A percentile compares a stretch with the other conserved stretches of the same genome.
phyloP scores from a whole-genome alignment of 2,888 invertebrate genomes.

The Sympetrum striolatum region DNA sequence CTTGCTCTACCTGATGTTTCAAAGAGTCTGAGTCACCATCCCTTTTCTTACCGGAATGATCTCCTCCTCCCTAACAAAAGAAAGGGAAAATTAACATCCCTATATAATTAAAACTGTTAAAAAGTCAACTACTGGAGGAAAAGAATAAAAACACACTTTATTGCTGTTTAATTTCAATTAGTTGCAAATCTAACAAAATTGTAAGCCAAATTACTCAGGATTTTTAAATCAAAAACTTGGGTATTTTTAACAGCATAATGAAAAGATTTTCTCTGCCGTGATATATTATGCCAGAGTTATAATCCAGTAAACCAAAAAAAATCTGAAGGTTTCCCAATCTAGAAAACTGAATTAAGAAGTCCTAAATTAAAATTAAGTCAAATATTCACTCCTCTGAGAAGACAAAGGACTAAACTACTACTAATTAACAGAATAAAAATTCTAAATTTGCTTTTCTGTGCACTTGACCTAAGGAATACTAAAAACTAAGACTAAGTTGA shows the following conservation, averaged over 20 bases:
- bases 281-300: too few species aligned
- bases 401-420: too few species aligned
- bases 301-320: too few species aligned
- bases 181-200: background rate
- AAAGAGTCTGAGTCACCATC: slow-evolving; percentile 69
- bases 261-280: background rate
- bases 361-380: too few species aligned
- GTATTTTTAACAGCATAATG: background rate
- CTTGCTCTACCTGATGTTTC: slow-evolving; percentile 73
- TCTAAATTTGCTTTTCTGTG: too few species aligned
- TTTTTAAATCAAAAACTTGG: background rate
- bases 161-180: background rate
- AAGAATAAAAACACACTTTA: background rate
- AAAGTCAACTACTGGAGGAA: background rate
- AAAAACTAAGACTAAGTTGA: too few species aligned
- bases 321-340: too few species aligned
- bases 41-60: slow-evolving; percentile 51
- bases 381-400: too few species aligned
- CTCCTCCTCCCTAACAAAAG: slow-evolving; percentile 15
- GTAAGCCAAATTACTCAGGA: background rate
- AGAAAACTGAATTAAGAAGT: too few species aligned
- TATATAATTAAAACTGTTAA: background rate
- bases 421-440: too few species aligned
- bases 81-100: background rate
- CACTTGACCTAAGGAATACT: too few species aligned